Evolutionary conservation across 1,140 invertebrate species (phyloP).

Genomic region (Pristionchus pacificus): DNA sequence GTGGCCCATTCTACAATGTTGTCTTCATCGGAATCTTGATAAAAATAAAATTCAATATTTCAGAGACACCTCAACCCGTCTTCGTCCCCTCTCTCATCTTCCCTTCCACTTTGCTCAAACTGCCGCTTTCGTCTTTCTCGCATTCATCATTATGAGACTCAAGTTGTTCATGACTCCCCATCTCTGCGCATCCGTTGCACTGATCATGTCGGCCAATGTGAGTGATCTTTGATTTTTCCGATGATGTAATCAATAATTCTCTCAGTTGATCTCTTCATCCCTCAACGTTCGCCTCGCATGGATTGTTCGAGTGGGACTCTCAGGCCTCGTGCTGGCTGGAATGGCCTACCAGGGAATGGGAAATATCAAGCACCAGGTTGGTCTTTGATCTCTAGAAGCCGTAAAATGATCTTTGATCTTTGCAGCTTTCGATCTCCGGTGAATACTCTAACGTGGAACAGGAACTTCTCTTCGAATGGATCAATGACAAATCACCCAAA

Average conservation of each 20-base stretch:
- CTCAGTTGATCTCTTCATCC: not conserved
- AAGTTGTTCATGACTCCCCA: conserved; percentile 79
- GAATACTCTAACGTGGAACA: conserved; percentile 70
- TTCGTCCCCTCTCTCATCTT: not conserved
- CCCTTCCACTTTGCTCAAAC: conserved; percentile 16
- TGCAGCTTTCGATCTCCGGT: conserved; percentile 59
- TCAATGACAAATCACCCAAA: conserved; percentile 64
- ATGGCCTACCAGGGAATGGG: conserved; percentile 48
- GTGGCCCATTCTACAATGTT: too few relatives aligned
- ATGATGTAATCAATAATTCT: conserved; percentile 15
- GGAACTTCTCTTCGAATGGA: conserved; percentile 74
- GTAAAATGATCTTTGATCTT: not conserved
- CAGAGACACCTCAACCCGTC: not conserved
- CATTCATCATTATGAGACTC: conserved; percentile 74
- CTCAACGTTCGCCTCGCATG: not conserved
- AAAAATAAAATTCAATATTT: not conserved
- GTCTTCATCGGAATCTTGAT: too few relatives aligned
- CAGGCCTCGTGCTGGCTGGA: conserved; percentile 36
- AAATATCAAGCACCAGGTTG: conserved; percentile 47
- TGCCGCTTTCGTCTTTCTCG: conserved; percentile 62
- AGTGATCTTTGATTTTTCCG: conserved; percentile 53
- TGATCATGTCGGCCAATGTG: conserved; percentile 64
- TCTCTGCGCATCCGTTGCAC: conserved; percentile 69
- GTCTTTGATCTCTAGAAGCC: not conserved
- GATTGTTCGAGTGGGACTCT: not conserved